phyloP scores from a whole-genome alignment of 2,113 vertebrate species.

The Calidris pugnax region DNA sequence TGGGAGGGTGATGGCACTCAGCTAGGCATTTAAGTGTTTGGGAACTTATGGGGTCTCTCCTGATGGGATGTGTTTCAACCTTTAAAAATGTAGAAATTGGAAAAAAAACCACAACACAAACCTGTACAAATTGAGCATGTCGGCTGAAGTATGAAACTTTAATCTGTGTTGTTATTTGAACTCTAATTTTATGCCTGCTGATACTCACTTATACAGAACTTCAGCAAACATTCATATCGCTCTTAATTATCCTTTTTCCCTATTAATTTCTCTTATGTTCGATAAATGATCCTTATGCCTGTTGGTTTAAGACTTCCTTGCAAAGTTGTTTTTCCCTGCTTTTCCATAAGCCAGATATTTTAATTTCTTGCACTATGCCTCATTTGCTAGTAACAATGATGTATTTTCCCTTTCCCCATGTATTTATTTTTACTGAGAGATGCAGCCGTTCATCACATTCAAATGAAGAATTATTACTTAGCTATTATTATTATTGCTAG shows the following conservation, averaged over 20 bases:
- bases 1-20: background rate
- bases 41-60: background rate
- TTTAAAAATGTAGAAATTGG: background rate
- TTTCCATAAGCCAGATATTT: slow-evolving; percentile 42
- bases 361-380: slow-evolving; percentile 63
- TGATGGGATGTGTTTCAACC: background rate
- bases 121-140: background rate
- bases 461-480: slow-evolving; percentile 66
- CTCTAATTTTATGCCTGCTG: slow-evolving; percentile 42
- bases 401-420: slow-evolving; percentile 39
- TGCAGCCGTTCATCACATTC: slow-evolving; percentile 54
- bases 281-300: slow-evolving; percentile 1
- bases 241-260: slow-evolving; percentile 44
- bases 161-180: background rate
- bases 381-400: slow-evolving; percentile 68
- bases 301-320: slow-evolving; percentile 24
- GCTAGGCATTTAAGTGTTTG: background rate
- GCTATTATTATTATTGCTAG: slow-evolving; percentile 65
- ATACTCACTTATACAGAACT: slow-evolving; percentile 33
- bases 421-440: slow-evolving; percentile 62
- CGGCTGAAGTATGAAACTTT: background rate
- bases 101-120: background rate
- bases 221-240: slow-evolving; percentile 42
- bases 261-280: slow-evolving; percentile 43
- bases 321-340: background rate